Conservation (phyloP, 2,797 vertebrate genomes). For the Oreortyx pictus region DNA sequence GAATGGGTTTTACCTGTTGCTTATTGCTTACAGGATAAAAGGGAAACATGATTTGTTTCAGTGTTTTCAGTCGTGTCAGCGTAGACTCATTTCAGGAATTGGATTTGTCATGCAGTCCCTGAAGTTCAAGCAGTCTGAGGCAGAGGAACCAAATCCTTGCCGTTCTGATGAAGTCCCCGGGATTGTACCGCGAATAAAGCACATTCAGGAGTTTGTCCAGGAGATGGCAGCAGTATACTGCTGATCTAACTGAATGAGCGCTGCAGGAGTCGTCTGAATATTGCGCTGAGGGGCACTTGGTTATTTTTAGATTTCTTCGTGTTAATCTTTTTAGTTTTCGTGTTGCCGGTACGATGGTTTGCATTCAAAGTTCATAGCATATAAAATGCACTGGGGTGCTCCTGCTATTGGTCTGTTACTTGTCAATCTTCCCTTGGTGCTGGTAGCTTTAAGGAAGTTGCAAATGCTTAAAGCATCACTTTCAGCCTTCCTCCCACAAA, state of each 20-base stretch:
- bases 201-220: conserved; percentile 67
- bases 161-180: neutral
- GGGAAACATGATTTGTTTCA: neutral
- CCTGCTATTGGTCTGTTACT: conserved; percentile 67
- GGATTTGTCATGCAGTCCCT: neutral
- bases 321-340: conserved; percentile 58
- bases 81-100: neutral
- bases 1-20: neutral
- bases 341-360: conserved; percentile 42
- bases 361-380: conserved; percentile 59
- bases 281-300: conserved; percentile 26
- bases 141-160: neutral
- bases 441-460: conserved; percentile 67
- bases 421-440: conserved; percentile 60
- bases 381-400: conserved; percentile 46
- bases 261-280: neutral
- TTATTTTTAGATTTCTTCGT: conserved; percentile 59
- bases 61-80: neutral
- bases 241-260: neutral
- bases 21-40: neutral
- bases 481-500: conserved; percentile 73
- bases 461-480: conserved; percentile 68
- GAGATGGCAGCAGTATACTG: conserved; percentile 80
- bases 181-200: neutral
- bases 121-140: neutral